These are phyloP conservation scores for Monoplex corrugatus DNA, from an alignment of 2,888 invertebrate genomes.

Conservation along the genomic window DNA sequence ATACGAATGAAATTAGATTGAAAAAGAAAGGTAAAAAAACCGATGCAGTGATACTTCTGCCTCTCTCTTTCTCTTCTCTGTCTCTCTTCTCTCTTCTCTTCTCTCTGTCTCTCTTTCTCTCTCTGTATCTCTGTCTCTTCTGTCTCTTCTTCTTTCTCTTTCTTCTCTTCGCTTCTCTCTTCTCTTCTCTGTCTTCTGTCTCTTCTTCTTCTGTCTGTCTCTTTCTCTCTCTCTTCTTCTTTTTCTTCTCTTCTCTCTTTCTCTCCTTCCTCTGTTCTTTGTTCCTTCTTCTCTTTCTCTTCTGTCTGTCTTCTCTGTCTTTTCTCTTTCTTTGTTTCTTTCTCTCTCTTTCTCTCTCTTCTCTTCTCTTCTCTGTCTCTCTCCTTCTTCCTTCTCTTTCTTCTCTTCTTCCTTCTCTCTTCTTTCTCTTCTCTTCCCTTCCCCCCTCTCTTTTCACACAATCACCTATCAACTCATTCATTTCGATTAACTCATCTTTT, in stretches of 20 bases:
- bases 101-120: not conserved
- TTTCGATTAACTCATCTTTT: not conserved
- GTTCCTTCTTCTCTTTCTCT: not conserved
- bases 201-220: not conserved
- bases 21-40: no score
- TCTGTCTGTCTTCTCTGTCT: constrained; percentile 15
- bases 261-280: not conserved
- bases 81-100: not conserved
- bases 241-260: not conserved
- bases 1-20: no score
- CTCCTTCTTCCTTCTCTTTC: constrained; percentile 19
- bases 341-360: no score
- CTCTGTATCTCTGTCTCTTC: not conserved
- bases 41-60: no score
- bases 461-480: no score
- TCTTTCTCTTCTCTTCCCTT: not conserved
- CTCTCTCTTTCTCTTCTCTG: not conserved
- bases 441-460: not conserved
- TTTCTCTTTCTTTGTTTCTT: not conserved
- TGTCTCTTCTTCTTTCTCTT: no score
- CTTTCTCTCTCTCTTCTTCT: not conserved
- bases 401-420: not conserved
- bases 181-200: not conserved
- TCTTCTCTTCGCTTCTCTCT: no score
- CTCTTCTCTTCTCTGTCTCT: not conserved